These are phyloP conservation scores for Onychostoma macrolepis DNA, from an alignment of 2,113 vertebrate genomes.

Conservation along the genomic window DNA sequence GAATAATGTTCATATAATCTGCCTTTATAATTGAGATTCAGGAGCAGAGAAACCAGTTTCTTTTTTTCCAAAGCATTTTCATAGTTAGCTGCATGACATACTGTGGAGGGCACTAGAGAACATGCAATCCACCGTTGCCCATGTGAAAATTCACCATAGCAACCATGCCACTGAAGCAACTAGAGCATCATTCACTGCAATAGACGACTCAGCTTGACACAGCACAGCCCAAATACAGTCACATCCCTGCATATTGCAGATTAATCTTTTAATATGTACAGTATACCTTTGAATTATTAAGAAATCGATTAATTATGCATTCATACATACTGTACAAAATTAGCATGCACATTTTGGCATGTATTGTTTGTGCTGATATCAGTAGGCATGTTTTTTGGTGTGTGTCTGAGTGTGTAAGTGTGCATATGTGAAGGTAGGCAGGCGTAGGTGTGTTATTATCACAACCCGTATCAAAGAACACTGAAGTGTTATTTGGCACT, in stretches of 20 bases:
- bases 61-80: slow-evolving; percentile 35
- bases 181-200: slow-evolving; percentile 64
- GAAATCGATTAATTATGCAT: slow-evolving; percentile 20
- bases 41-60: background rate
- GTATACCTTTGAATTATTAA: slow-evolving; percentile 23
- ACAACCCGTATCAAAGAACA: background rate
- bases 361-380: background rate
- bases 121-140: slow-evolving; percentile 65
- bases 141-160: slow-evolving; percentile 80
- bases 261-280: slow-evolving; percentile 32
- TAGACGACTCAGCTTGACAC: slow-evolving; percentile 63
- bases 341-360: background rate
- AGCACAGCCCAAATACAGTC: slow-evolving; percentile 17
- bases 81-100: slow-evolving; percentile 48
- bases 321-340: background rate
- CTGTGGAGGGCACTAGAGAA: slow-evolving; percentile 60
- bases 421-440: background rate
- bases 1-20: background rate
- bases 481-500: background rate
- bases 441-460: background rate
- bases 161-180: slow-evolving; percentile 72
- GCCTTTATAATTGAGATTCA: background rate
- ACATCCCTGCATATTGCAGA: slow-evolving; percentile 33
- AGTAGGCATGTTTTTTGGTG: background rate
- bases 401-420: slow-evolving; percentile 19